Percentiles rank a stretch among this genome's conserved stretches.
Evolutionary conservation across 2,797 vertebrate species (phyloP).

Genomic region (Euphonia xanthogaster): DNA sequence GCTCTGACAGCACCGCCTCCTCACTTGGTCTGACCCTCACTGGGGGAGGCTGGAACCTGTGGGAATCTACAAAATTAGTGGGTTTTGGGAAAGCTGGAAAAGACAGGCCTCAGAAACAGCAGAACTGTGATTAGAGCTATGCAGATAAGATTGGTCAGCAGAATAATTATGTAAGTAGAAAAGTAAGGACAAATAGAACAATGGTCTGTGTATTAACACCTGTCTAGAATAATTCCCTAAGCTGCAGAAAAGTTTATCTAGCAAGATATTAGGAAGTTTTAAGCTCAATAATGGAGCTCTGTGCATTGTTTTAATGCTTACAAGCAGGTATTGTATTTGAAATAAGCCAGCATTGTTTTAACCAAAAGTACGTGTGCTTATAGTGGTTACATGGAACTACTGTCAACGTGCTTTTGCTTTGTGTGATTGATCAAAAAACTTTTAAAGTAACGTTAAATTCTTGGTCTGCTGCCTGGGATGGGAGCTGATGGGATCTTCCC

Average conservation of each 20-base stretch:
- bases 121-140: neutral
- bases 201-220: neutral
- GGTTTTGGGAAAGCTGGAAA: neutral
- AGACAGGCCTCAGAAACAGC: neutral
- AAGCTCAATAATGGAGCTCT: neutral
- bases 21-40: neutral
- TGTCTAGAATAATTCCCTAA: neutral
- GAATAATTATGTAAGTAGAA: neutral
- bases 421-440: neutral
- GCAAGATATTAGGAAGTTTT: neutral
- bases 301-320: neutral
- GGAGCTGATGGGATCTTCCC: neutral
- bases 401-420: neutral
- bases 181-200: neutral
- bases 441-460: neutral
- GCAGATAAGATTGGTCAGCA: neutral
- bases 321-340: neutral
- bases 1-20: neutral
- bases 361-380: neutral
- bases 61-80: neutral
- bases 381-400: neutral
- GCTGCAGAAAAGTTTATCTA: neutral
- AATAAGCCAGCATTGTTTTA: neutral
- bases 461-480: neutral
- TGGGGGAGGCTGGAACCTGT: neutral